These are phyloP conservation scores for Meiosimyza decipiens DNA, from an alignment of 2,888 invertebrate species.

Conservation along the genomic window DNA sequence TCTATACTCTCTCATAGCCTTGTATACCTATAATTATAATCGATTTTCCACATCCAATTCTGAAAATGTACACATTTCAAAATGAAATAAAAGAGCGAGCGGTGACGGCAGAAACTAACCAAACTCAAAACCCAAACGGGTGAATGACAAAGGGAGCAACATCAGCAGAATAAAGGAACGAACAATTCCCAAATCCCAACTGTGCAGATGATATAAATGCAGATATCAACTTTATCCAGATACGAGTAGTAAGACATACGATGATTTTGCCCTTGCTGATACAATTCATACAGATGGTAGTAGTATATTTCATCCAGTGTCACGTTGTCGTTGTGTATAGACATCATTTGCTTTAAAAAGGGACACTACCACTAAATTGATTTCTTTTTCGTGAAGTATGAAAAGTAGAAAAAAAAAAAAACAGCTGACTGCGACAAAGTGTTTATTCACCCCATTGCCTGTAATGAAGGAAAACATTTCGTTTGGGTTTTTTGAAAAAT, in stretches of 20 bases:
- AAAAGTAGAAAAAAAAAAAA: conserved; percentile 24
- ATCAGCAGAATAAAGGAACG: background rate
- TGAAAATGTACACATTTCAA: conserved; percentile 44
- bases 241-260: background rate
- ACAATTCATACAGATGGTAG: conserved; percentile 15
- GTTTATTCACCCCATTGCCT: conserved; percentile 28
- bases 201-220: conserved; percentile 32
- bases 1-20: conserved; percentile 5
- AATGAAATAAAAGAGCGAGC: background rate
- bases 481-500: background rate
- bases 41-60: conserved; percentile 64
- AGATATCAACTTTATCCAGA: conserved; percentile 20
- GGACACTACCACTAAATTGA: conserved; percentile 36
- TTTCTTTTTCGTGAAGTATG: conserved; percentile 21
- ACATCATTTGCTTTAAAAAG: background rate
- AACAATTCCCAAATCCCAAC: conserved; percentile 24
- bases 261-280: background rate
- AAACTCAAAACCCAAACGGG: background rate
- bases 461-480: conserved; percentile 26
- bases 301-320: conserved; percentile 18
- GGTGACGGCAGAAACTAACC: background rate
- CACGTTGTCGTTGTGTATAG: conserved; percentile 9
- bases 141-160: background rate
- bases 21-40: conserved; percentile 55
- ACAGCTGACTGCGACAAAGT: conserved; percentile 39